Conservation (phyloP, 2,797 vertebrate species). For the Balearica regulorum region DNA sequence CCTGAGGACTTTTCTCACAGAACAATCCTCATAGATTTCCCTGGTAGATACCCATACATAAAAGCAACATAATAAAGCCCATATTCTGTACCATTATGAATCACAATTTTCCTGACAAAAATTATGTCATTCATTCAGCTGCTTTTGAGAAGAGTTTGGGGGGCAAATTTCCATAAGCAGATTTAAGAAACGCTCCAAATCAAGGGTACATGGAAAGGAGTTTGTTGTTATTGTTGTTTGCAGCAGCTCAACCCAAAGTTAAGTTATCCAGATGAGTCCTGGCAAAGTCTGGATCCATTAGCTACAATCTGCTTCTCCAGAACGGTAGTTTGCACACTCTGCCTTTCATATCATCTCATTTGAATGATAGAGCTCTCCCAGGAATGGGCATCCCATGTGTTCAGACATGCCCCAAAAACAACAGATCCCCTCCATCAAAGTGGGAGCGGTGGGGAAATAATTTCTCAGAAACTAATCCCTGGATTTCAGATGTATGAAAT, state of each 20-base stretch:
- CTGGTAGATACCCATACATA: background rate
- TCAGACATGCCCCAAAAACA: slow-evolving; percentile 31
- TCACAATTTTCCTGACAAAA: background rate
- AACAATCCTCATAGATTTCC: background rate
- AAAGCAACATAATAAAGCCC: slow-evolving; percentile 10
- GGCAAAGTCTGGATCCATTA: slow-evolving; percentile 36
- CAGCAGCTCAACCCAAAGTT: background rate
- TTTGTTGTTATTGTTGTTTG: background rate
- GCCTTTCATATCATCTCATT: slow-evolving; percentile 40
- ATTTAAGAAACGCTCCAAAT: background rate
- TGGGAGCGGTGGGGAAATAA: slow-evolving; percentile 13
- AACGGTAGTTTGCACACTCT: slow-evolving; percentile 21
- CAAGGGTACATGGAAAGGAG: background rate
- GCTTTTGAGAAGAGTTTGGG: background rate
- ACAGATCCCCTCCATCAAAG: slow-evolving; percentile 49
- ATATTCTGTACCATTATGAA: background rate
- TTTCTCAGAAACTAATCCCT: slow-evolving; percentile 52
- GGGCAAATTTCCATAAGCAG: background rate
- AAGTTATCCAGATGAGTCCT: slow-evolving; percentile 1
- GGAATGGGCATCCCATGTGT: slow-evolving; percentile 24
- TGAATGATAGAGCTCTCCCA: slow-evolving; percentile 41
- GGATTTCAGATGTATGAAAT: slow-evolving; percentile 56
- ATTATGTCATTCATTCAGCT: background rate
- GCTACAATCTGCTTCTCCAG: slow-evolving; percentile 1
- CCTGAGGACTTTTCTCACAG: slow-evolving; percentile 26